phyloP scores from a whole-genome alignment of 2,113 vertebrate species.

The Delphinapterus leucas region DNA sequence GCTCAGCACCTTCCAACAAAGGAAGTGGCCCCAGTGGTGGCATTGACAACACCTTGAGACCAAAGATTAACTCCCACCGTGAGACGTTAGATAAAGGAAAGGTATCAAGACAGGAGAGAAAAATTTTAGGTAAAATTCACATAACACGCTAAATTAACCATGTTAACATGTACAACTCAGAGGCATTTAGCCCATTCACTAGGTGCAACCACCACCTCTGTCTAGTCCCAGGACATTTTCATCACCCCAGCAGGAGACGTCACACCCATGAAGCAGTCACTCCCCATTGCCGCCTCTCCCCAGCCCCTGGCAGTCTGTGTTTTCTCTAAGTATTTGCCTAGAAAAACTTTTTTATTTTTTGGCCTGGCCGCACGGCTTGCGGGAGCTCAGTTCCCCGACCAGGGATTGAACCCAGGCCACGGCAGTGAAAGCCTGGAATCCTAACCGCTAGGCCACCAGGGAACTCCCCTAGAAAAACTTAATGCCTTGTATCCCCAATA shows the following conservation, averaged over 20 bases:
- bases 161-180: fast-evolving
- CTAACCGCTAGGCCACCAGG: not conserved
- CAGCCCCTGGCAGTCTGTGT: too few species aligned
- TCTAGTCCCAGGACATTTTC: not conserved
- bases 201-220: fast-evolving
- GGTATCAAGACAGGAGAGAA: not conserved
- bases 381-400: not conserved
- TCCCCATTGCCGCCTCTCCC: not conserved
- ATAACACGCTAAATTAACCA: not conserved
- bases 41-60: fast-evolving
- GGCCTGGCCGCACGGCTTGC: fast-evolving
- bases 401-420: not conserved
- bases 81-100: not conserved
- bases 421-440: not conserved
- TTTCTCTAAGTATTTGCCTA: not conserved
- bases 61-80: fast-evolving
- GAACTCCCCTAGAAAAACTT: not conserved
- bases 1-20: not conserved
- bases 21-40: fast-evolving
- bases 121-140: not conserved
- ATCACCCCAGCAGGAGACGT: not conserved
- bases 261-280: fast-evolving
- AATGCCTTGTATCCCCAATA: not conserved
- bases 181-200: fast-evolving
- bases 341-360: not conserved